These are phyloP conservation scores for Mesocricetus auratus DNA, from an alignment of 2,113 vertebrate species.

Conservation along the genomic window DNA sequence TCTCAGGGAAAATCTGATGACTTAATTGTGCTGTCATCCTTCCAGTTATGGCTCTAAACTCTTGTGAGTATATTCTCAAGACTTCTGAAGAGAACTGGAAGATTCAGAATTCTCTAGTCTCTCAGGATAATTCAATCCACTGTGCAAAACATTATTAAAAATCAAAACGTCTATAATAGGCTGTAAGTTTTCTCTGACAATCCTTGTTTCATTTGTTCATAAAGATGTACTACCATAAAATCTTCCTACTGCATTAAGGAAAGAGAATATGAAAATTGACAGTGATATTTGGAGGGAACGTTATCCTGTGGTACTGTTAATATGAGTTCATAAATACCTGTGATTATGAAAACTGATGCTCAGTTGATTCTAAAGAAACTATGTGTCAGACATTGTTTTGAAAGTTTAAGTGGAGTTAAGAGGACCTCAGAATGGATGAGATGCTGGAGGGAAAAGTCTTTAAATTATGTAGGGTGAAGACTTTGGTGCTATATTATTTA, in stretches of 20 bases:
- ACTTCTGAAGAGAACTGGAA: conserved; percentile 40
- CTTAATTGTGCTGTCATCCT: conserved; percentile 20
- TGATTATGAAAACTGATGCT: neutral
- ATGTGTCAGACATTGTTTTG: neutral
- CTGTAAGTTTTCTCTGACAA: neutral
- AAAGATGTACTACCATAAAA: neutral
- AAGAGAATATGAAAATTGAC: neutral
- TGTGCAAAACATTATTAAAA: conserved; percentile 25
- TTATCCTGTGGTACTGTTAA: conserved; percentile 23
- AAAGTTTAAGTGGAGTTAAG: neutral
- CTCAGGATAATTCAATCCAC: neutral
- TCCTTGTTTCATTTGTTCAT: neutral
- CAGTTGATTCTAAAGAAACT: neutral
- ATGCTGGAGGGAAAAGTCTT: neutral
- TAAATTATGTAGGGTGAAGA: neutral
- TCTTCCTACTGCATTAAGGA: neutral
- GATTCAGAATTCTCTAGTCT: conserved; percentile 8
- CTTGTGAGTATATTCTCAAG: neutral
- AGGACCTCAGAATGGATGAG: neutral
- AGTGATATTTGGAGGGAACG: neutral
- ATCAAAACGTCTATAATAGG: neutral
- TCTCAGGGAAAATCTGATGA: conserved; percentile 42
- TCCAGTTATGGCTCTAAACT: conserved; percentile 21
- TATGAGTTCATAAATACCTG: neutral
- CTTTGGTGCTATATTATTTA: neutral